Conservation (phyloP, 2,797 vertebrate species). For the Enteromius paludinosus region DNA sequence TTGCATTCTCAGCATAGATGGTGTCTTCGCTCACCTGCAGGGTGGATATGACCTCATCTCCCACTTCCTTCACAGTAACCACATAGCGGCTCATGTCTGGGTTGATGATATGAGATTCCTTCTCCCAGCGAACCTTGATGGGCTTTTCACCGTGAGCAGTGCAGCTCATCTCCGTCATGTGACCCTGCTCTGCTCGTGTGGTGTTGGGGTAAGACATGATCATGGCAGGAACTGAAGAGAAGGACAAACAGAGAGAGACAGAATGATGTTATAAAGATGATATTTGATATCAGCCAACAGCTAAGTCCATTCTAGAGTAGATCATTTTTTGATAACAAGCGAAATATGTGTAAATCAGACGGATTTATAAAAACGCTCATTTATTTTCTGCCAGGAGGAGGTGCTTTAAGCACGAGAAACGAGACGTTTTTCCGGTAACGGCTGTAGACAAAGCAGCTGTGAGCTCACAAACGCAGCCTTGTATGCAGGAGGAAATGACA, state of each 20-base stretch:
- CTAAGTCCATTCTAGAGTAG: no score
- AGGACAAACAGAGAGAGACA: neutral
- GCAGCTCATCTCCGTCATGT: constrained; percentile 97
- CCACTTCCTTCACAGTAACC: constrained; percentile 93
- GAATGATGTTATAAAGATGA: neutral
- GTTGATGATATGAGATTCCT: constrained; percentile 97
- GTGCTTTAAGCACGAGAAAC: no score
- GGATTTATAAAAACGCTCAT: no score
- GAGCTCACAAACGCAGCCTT: no score
- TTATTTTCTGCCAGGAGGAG: no score
- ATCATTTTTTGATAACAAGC: no score
- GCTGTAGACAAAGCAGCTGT: no score
- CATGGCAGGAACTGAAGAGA: constrained; percentile 91
- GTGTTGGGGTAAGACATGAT: constrained; percentile 98
- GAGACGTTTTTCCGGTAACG: no score
- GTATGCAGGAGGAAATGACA: no score
- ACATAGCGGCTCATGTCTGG: constrained; percentile 96
- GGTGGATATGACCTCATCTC: constrained; percentile 94
- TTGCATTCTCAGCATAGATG: neutral
- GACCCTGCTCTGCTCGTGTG: constrained; percentile 94
- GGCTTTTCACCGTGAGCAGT: constrained; percentile 96
- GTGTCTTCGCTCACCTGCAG: constrained; percentile 82
- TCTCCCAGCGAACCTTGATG: constrained; percentile 99
- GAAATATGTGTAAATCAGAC: no score
- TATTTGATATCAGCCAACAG: neutral